Percentiles rank a stretch among this genome's conserved stretches.
These are phyloP conservation scores for Triops longicaudatus DNA, from an alignment of 1,140 invertebrate species.

Conservation along the genomic window DNA sequence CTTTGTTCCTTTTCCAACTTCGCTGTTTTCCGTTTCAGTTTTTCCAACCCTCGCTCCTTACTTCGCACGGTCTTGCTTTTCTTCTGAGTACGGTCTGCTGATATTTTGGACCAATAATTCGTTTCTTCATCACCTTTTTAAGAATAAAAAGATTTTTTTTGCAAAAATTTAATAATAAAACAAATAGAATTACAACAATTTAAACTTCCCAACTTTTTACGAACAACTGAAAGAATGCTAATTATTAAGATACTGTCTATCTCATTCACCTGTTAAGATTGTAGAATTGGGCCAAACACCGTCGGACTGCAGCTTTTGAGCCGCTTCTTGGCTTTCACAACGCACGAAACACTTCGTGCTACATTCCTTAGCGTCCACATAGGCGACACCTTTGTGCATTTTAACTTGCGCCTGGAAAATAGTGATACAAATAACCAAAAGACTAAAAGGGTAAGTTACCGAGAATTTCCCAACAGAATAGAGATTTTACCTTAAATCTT, in stretches of 20 bases:
- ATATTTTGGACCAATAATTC: slow-evolving; percentile 55
- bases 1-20: neutral
- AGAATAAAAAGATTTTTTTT: slow-evolving; percentile 22
- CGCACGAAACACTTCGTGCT: slow-evolving; percentile 19
- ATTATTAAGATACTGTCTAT: no score
- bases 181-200: no score
- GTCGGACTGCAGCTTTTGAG: slow-evolving; percentile 41
- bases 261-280: slow-evolving; percentile 40
- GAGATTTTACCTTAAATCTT: slow-evolving; percentile 51
- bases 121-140: slow-evolving; percentile 48
- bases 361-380: slow-evolving; percentile 28
- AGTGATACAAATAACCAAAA: slow-evolving; percentile 27
- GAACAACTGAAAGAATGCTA: no score
- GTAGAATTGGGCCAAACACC: slow-evolving; percentile 36
- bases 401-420: slow-evolving; percentile 40
- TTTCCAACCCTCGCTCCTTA: slow-evolving; percentile 53
- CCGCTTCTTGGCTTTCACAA: slow-evolving; percentile 42
- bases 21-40: slow-evolving; percentile 38
- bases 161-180: no score
- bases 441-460: slow-evolving; percentile 27
- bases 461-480: slow-evolving; percentile 20
- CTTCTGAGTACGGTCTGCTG: slow-evolving; percentile 48
- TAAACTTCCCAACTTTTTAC: no score
- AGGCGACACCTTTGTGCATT: slow-evolving; percentile 33
- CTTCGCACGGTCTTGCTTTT: slow-evolving; percentile 44